Percentiles rank a stretch among this genome's conserved stretches.
Evolutionary conservation across 2,888 invertebrate species (phyloP).

Genomic region (Ormyrus thymus): DNA sequence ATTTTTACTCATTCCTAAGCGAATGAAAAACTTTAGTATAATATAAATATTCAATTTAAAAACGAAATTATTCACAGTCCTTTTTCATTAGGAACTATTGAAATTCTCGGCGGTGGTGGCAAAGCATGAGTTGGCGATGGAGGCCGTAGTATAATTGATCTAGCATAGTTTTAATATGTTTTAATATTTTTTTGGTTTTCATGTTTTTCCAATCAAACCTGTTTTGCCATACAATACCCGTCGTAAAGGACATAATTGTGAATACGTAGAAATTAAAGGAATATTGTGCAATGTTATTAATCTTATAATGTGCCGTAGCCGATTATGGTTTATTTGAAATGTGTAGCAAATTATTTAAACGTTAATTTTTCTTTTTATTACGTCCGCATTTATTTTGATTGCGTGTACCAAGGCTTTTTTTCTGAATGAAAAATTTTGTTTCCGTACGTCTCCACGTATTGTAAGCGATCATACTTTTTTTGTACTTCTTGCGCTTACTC

Average conservation of each 20-base stretch:
- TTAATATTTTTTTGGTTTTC: slow-evolving; percentile 22
- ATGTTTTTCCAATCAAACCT: slow-evolving; percentile 39
- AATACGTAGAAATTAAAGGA: slow-evolving; percentile 25
- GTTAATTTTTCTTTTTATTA: slow-evolving; percentile 22
- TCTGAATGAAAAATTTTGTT: slow-evolving; percentile 42
- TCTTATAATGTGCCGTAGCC: not conserved
- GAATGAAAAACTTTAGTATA: too few species aligned
- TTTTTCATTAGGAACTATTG: slow-evolving; percentile 39
- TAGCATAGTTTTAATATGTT: slow-evolving; percentile 32
- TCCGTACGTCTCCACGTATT: slow-evolving; percentile 18
- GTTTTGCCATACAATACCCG: slow-evolving; percentile 51
- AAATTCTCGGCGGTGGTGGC: slow-evolving; percentile 50
- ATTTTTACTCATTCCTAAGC: too few species aligned
- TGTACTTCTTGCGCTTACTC: slow-evolving; percentile 26
- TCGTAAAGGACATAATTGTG: slow-evolving; percentile 23
- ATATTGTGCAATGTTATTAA: slow-evolving; percentile 49
- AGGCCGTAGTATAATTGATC: slow-evolving; percentile 26
- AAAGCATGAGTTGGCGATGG: slow-evolving; percentile 51
- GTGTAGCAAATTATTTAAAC: not conserved
- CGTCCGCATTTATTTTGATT: not conserved
- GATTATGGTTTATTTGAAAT: slow-evolving; percentile 16
- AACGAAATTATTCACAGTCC: not conserved
- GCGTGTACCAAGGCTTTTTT: slow-evolving; percentile 21
- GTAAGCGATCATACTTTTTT: slow-evolving; percentile 39
- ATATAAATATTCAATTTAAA: too few species aligned